These are phyloP conservation scores for Australoheros facetus DNA, from an alignment of 2,797 vertebrate species.

Conservation along the genomic window DNA sequence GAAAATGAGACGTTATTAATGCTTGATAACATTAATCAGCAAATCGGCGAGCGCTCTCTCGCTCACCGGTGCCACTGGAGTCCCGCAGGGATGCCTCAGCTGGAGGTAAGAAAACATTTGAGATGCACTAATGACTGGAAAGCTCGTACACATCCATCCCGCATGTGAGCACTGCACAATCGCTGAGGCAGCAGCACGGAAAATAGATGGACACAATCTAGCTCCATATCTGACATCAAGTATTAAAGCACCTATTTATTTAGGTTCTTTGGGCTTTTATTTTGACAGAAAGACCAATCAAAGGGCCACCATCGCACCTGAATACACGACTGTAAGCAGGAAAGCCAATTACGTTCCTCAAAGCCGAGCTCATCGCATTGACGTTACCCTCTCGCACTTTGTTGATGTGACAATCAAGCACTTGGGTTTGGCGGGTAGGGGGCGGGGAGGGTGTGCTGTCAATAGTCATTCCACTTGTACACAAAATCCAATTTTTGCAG, in stretches of 20 bases:
- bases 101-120: slow-evolving; percentile 66
- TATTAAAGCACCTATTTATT: slow-evolving; percentile 36
- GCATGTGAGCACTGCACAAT: neutral
- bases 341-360: slow-evolving; percentile 41
- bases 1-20: slow-evolving; percentile 75
- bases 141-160: slow-evolving; percentile 11
- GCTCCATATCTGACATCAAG: slow-evolving; percentile 9
- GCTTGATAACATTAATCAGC: slow-evolving; percentile 67
- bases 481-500: slow-evolving; percentile 63
- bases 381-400: slow-evolving; percentile 49
- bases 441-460: slow-evolving; percentile 20
- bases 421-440: neutral
- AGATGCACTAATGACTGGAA: slow-evolving; percentile 55
- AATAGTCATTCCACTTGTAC: slow-evolving; percentile 37
- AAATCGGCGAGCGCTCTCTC: slow-evolving; percentile 45
- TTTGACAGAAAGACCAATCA: slow-evolving; percentile 48
- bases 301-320: slow-evolving; percentile 6
- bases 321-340: slow-evolving; percentile 1
- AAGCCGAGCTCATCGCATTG: slow-evolving; percentile 17
- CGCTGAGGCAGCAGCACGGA: slow-evolving; percentile 21
- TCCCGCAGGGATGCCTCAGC: slow-evolving; percentile 54
- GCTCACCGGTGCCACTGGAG: slow-evolving; percentile 38
- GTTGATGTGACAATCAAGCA: slow-evolving; percentile 53
- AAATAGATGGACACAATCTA: slow-evolving; percentile 29
- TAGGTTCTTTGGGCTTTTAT: slow-evolving; percentile 12